A percentile compares a stretch with the other conserved stretches of the same genome.
Conservation (phyloP, 2,797 vertebrate genomes). For the Rhinatrema bivittatum region DNA sequence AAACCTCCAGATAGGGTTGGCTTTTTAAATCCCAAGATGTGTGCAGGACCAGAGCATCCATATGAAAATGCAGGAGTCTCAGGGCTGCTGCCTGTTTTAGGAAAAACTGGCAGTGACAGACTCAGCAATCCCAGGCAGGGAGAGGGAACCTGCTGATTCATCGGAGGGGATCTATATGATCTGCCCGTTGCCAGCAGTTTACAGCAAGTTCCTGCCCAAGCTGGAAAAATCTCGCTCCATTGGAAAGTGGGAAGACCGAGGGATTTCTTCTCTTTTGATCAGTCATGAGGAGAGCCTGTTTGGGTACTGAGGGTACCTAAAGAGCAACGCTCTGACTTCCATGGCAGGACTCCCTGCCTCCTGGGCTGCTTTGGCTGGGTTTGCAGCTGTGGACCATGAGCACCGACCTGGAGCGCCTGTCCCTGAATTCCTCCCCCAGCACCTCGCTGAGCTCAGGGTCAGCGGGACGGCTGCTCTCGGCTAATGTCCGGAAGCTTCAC, state of each 20-base stretch:
- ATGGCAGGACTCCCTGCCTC: slow-evolving; percentile 28
- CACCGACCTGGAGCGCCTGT: slow-evolving; percentile 74
- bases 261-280: too few species aligned
- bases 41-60: too few species aligned
- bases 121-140: neutral
- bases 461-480: slow-evolving; percentile 72
- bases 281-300: rapidly evolving
- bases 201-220: neutral
- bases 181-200: too few species aligned
- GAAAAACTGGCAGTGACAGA: neutral
- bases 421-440: slow-evolving; percentile 28
- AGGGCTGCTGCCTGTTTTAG: too few species aligned
- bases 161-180: too few species aligned
- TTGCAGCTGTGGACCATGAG: slow-evolving; percentile 51
- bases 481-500: slow-evolving; percentile 89
- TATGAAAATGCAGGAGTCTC: too few species aligned
- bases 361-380: neutral
- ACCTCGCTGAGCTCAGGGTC: slow-evolving; percentile 31
- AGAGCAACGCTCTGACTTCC: slow-evolving; percentile 6
- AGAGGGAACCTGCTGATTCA: neutral
- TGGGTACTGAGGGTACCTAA: too few species aligned
- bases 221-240: neutral
- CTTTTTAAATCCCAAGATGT: too few species aligned
- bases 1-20: too few species aligned
- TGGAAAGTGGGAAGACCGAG: neutral